A percentile compares a stretch with the other conserved stretches of the same genome.
Conservation (phyloP, 1,140 invertebrate species). For the Eciton burchellii region DNA sequence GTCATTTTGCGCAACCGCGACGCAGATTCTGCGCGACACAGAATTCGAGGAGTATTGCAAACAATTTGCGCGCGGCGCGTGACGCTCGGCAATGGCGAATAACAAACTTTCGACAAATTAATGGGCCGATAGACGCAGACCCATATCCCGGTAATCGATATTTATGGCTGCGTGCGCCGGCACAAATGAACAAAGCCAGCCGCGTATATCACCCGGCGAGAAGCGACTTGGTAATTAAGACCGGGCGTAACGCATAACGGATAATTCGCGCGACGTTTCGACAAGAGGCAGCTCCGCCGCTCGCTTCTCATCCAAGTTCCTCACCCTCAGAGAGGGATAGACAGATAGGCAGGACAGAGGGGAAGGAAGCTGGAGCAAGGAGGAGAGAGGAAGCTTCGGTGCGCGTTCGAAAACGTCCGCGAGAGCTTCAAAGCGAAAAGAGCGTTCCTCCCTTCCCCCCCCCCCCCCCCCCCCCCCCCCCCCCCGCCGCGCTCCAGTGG, state of each 20-base stretch:
- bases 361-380: too few species aligned
- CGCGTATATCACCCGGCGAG: slow-evolving; percentile 49
- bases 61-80: slow-evolving; percentile 54
- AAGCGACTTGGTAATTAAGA: slow-evolving; percentile 46
- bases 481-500: background rate
- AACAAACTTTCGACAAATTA: slow-evolving; percentile 63
- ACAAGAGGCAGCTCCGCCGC: slow-evolving; percentile 8
- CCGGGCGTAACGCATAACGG: slow-evolving; percentile 47
- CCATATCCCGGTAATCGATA: slow-evolving; percentile 58
- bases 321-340: too few species aligned
- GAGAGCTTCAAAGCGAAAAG: too few species aligned
- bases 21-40: slow-evolving; percentile 53
- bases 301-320: background rate
- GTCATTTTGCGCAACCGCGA: slow-evolving; percentile 43
- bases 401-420: too few species aligned
- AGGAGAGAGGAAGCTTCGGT: too few species aligned
- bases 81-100: slow-evolving; percentile 37
- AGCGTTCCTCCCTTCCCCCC: too few species aligned
- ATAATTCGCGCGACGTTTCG: slow-evolving; percentile 50
- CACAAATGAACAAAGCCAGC: slow-evolving; percentile 60
- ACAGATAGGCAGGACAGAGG: too few species aligned
- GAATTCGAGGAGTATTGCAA: slow-evolving; percentile 57
- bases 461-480: too few species aligned
- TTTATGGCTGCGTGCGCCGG: slow-evolving; percentile 56
- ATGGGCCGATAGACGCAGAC: slow-evolving; percentile 55